Evolutionary conservation across 2,888 invertebrate species (phyloP).

Genomic region (Phymatocera aterrima): DNA sequence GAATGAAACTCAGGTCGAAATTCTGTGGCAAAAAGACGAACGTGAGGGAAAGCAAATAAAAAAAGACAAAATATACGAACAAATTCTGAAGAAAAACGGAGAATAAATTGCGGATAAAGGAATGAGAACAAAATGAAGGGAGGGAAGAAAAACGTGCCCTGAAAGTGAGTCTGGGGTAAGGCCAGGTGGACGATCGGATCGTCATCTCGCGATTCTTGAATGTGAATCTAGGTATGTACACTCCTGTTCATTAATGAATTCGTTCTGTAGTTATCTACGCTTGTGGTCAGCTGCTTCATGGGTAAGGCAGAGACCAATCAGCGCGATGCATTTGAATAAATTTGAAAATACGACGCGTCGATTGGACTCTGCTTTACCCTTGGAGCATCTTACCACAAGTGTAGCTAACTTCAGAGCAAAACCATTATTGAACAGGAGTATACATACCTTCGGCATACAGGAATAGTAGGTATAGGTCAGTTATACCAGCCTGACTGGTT

Average conservation of each 20-base stretch:
- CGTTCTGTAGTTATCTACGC: too few relatives aligned
- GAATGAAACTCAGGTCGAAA: too few relatives aligned
- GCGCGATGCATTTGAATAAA: too few relatives aligned
- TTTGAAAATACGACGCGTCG: too few relatives aligned
- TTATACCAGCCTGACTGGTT: slow-evolving; percentile 66
- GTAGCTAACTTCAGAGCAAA: background rate
- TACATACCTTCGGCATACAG: background rate
- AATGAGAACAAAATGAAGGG: background rate
- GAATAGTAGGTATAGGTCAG: slow-evolving; percentile 60
- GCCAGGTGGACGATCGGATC: slow-evolving; percentile 28
- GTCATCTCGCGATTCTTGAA: slow-evolving; percentile 1
- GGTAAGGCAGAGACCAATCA: too few relatives aligned
- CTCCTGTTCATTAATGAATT: too few relatives aligned
- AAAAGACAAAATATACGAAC: background rate
- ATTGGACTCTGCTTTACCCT: too few relatives aligned
- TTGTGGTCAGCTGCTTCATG: too few relatives aligned
- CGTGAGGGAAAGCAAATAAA: too few relatives aligned
- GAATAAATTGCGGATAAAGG: background rate
- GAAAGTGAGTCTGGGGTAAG: background rate
- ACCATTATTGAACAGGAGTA: background rate
- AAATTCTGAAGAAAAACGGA: background rate
- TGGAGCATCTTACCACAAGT: too few relatives aligned
- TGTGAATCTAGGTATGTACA: too few relatives aligned
- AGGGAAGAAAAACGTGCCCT: background rate
- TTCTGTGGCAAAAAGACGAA: too few relatives aligned